A percentile compares a stretch with the other conserved stretches of the same genome.
Conservation (phyloP, 1,140 invertebrate species). For the Bombus huntii region DNA sequence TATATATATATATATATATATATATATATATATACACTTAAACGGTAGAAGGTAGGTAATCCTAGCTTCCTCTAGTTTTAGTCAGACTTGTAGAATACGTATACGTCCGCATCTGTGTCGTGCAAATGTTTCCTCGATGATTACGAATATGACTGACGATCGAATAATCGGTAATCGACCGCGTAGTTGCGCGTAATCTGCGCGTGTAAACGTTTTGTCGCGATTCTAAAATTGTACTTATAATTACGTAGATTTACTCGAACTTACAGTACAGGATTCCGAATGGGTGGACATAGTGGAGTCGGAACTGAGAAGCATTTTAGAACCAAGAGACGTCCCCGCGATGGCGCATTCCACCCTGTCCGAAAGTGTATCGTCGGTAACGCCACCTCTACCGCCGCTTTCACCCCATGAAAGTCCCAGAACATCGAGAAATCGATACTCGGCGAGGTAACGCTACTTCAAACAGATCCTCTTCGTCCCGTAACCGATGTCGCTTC, state of each 20-base stretch:
- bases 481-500: slow-evolving; percentile 57
- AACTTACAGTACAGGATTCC: slow-evolving; percentile 85
- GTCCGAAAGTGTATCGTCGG: slow-evolving; percentile 87
- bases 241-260: neutral
- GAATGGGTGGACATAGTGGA: slow-evolving; percentile 94
- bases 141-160: too few relatives aligned
- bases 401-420: slow-evolving; percentile 86
- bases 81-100: fast-evolving
- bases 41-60: too few relatives aligned
- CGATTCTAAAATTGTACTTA: neutral
- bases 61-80: neutral
- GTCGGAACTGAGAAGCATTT: slow-evolving; percentile 89
- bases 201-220: neutral
- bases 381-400: slow-evolving; percentile 90
- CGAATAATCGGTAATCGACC: too few relatives aligned
- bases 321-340: slow-evolving; percentile 85
- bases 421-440: slow-evolving; percentile 78
- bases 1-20: too few relatives aligned
- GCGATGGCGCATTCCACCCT: slow-evolving; percentile 83
- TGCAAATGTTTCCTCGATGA: too few relatives aligned
- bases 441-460: slow-evolving; percentile 68
- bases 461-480: slow-evolving; percentile 61
- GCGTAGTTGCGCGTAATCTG: too few relatives aligned
- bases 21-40: too few relatives aligned
- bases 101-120: too few relatives aligned